phyloP scores from a whole-genome alignment of 2,113 vertebrate genomes.

The Tiliqua scincoides region DNA sequence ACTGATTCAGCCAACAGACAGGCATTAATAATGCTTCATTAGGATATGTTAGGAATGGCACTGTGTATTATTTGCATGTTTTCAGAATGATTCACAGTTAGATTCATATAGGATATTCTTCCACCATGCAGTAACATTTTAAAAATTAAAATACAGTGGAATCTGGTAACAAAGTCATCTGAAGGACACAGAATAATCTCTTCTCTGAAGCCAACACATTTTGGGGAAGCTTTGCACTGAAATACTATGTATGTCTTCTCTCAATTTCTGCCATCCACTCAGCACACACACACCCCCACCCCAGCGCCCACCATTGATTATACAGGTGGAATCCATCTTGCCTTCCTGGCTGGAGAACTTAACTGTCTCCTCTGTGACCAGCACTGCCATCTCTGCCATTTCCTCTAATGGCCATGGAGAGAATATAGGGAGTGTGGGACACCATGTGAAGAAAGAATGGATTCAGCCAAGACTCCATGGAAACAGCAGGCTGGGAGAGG shows the following conservation, averaged over 20 bases:
- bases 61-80: neutral
- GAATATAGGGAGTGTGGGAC: no score
- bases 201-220: neutral
- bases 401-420: neutral
- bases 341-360: no score
- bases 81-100: neutral
- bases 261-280: no score
- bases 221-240: neutral
- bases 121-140: neutral
- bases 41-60: conserved; percentile 21
- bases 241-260: neutral
- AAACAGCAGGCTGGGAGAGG: no score
- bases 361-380: no score
- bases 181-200: neutral
- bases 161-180: neutral
- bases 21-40: neutral
- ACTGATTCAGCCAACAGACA: neutral
- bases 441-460: no score
- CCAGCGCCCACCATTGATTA: no score
- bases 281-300: no score
- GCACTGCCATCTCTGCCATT: no score
- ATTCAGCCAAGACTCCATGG: no score
- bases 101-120: neutral
- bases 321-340: no score
- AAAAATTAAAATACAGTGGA: neutral